Evolutionary conservation across 1,140 invertebrate genomes (phyloP), one percentile per base, ranked within the genome.

Genomic region (Sesamia nonagrioides): DNA sequence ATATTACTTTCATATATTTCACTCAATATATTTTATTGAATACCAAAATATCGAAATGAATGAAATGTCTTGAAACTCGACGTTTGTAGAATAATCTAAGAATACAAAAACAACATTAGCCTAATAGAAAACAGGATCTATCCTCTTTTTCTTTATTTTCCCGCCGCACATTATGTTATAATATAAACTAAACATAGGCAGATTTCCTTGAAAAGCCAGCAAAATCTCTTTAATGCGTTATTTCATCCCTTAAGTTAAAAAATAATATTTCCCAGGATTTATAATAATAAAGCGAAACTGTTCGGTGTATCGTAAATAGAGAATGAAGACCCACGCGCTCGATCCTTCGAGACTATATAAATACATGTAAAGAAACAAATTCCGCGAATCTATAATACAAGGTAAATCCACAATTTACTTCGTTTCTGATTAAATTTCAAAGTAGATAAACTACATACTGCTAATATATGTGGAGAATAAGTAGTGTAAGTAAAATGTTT

Each of bases 331-430:
- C 68, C 45, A 40, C 68, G 75, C 61, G 40, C 18, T 21, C 50
- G 56, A 40, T 72, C 73, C 60, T 74, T 77, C 40, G 75, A 73
- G 81, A 81, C 73, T 74, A 82, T 84, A 84, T 85, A 74, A 77
- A 80, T 75, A 88, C 79, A 82, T 80, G 74, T 82, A 82, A 88
- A 83, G 81, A 84, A 77, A 84, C 82, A 85, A 86, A 86, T 86
- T 80, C 77, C 45, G 45, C 37, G 60, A 81, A 82, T 84, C 84
- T 87, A 60, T 50, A n/a, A 50, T n/a, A n/a, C 15, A 1, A 27
- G 18, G 21, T 27, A 27, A 56, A 56, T 45, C 8, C 42, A 45
- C 42, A 18, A 11, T 27, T 56, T 11, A 56, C 18, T 27, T 27
- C 18, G 21, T 27, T 56, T 27, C 27, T 27, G 8, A 33, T 56